Base-by-base conservation (phyloP, 2,113 vertebrate genomes). In the Brienomyrus longianalis region DNA sequence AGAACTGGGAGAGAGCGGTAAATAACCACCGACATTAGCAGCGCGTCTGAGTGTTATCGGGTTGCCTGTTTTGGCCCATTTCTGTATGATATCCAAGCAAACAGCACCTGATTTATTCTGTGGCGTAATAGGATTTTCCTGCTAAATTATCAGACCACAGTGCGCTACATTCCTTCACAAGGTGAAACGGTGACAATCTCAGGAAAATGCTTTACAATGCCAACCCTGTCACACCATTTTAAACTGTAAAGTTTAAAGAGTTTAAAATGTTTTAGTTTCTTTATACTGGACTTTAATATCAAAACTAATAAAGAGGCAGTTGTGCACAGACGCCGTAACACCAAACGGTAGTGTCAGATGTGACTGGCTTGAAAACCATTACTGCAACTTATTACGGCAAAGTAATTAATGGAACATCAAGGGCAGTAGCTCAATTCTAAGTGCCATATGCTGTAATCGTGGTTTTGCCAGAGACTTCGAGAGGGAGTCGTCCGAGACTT, bases 401-500 rank as follows among this genome's bases (percentile, higher is more conserved):
- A 80, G 74, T 43, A 80, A 39, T 39, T 39, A 80, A 80, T 39
- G 9, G 8, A 5, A n/a, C n/a, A 31, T 70, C 62, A 31, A 1
- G n/a, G 62, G 10, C 62, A 70, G n/a, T 70, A 31, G n/a, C 62
- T 3, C 10, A 2, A 13, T 1, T 70, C 11, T 70, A 70, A 70
- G n/a, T 17, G 35, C 4, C 74, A 50, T 47, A 47, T 15, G 45
- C 45, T 50, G 45, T 85, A 50, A 85, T 45, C 74, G 19, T 80
- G 74, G 74, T 80, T 15, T 90, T 94, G 94, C 27, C 96, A 99
- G 98, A 97, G 96, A 88, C 96, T 99, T 88, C 97, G 93, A 89
- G 93, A 97, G 13, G 98, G 98, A 7, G 98, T 99, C 0, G 6
- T 98, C 89, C 93, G 95, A 92, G 98, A 99, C 90, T 93, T 99